Base-by-base conservation (phyloP, 1,140 invertebrate species). In the Drosophila grimshawi region DNA sequence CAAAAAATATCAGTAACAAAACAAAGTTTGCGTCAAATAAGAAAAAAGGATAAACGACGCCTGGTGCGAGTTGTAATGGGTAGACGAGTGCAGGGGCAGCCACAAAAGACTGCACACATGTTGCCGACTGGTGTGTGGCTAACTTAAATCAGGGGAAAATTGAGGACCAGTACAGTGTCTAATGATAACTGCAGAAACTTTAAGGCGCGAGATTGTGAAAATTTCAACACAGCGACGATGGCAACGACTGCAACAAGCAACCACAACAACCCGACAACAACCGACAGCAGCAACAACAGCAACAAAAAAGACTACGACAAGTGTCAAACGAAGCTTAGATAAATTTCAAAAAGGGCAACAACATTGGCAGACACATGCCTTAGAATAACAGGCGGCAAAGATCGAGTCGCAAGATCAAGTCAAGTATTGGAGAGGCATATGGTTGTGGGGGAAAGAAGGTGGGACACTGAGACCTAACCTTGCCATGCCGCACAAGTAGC, bases 271-370 rank as follows among this genome's bases (percentile, higher is more conserved):
- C 10, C n/a, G 37, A 48, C 51, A 57, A 63, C 10, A 32, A 46
- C 7, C 37, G 35, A 59, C 33, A 46, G 45, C 41, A 59, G 52
- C 53, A 68, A 52, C 53, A 37, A 51, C 57, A 30, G 65, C 51
- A 39, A 62, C 71, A 19, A 71, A 67, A 19, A 68, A 51, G 65
- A 79, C 81, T 63, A 86, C 83, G 83, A 86, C 83, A 86, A 86
- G 83, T 86, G 83, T 86, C 83, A 88, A 89, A 80, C 78, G 85
- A 83, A 72, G 80, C 85, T 89, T 89, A 88, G 83, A 88, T 88
- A 88, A 88, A 88, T 88, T 88, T 88, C 81, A 89, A 89, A 86
- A 88, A 88, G 85, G 85, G 85, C 83, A 88, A 88, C 77, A 89
- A 73, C 83, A 80, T 83, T 52, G 67, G 64, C 55, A 41, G 60